Conservation (phyloP, 2,113 vertebrate species). For the Bubo bubo region DNA sequence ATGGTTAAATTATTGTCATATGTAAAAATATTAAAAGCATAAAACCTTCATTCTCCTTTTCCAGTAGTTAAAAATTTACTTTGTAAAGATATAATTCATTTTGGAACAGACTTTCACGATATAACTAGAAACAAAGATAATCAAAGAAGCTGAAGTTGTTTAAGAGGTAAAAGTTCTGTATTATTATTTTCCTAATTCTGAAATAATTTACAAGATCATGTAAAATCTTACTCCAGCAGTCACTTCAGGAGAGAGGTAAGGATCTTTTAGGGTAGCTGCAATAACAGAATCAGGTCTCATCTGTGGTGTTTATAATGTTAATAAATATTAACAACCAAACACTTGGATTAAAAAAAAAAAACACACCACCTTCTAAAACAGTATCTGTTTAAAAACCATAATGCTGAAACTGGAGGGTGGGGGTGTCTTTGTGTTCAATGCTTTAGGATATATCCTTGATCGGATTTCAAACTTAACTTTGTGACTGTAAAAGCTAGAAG, state of each 20-base stretch:
- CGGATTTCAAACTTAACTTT: not conserved
- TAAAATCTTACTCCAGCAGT: not conserved
- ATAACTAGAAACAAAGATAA: not conserved
- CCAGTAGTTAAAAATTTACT: not conserved
- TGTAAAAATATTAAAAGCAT: not conserved
- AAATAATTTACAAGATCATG: not conserved
- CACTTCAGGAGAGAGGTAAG: not conserved
- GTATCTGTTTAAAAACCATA: not conserved
- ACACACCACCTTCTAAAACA: not conserved
- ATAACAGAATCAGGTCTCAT: not conserved
- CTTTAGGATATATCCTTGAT: not conserved
- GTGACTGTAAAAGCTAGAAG: not conserved
- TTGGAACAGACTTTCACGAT: not conserved
- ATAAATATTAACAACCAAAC: not conserved
- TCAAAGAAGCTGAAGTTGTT: not conserved
- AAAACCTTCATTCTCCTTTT: not conserved
- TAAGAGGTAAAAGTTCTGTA: not conserved
- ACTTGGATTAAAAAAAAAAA: not conserved
- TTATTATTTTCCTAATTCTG: not conserved
- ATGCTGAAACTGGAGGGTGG: not conserved
- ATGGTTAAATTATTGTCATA: not conserved
- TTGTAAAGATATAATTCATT: not conserved
- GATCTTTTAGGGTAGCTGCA: not conserved
- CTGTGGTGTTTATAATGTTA: not conserved
- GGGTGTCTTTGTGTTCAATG: not conserved